A percentile compares a stretch with the other conserved stretches of the same genome.
phyloP scores from a whole-genome alignment of 2,888 invertebrate genomes.

The Merodon equestris region DNA sequence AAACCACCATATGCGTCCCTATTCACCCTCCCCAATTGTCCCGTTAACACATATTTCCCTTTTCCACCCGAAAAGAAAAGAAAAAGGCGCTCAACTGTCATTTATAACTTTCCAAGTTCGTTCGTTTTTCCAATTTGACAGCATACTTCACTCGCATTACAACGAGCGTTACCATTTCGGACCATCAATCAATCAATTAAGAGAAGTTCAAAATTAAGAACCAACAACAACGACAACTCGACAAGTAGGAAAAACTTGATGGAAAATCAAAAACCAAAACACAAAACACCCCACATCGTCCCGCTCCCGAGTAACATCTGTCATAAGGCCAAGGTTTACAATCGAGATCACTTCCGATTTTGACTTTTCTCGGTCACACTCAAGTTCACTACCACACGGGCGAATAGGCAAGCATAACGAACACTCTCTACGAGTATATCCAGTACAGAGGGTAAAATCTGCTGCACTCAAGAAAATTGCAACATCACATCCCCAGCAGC shows the following conservation, averaged over 20 bases:
- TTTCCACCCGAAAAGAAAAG: background rate
- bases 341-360: constrained; percentile 34
- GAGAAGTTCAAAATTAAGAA: constrained; percentile 23
- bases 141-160: constrained; percentile 38
- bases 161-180: constrained; percentile 9
- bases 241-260: background rate
- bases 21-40: background rate
- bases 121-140: constrained; percentile 41
- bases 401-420: background rate
- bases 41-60: background rate
- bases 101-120: constrained; percentile 37
- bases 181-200: constrained; percentile 55
- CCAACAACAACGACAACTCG: no score
- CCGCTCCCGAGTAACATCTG: background rate
- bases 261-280: background rate
- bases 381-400: constrained; percentile 10
- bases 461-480: constrained; percentile 51
- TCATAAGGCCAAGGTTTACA: constrained; percentile 28
- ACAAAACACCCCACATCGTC: no score
- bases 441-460: no score
- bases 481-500: constrained; percentile 8
- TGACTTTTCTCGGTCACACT: constrained; percentile 26
- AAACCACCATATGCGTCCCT: constrained; percentile 5
- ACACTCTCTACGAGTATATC: no score
- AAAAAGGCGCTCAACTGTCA: constrained; percentile 18